phyloP scores from a whole-genome alignment of 2,888 invertebrate genomes.

The Agrochola circellaris region DNA sequence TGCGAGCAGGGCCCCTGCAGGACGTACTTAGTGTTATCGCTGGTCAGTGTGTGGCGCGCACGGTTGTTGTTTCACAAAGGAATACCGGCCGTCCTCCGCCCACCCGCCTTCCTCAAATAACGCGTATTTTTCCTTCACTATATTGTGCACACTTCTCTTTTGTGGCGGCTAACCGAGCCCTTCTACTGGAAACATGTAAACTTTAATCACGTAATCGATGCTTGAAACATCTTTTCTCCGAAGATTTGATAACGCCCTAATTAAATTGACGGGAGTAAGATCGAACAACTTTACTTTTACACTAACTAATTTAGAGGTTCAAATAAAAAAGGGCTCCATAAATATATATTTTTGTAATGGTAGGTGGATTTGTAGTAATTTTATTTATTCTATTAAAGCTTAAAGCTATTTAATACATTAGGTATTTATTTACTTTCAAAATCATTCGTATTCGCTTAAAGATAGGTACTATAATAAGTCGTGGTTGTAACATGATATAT shows the following conservation, averaged over 20 bases:
- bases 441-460: too few relatives aligned
- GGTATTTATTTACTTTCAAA: background rate
- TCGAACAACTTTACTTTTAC: background rate
- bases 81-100: constrained; percentile 15
- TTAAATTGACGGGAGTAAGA: constrained; percentile 14
- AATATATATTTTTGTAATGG: too few relatives aligned
- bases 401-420: background rate
- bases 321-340: background rate
- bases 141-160: constrained; percentile 16
- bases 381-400: background rate
- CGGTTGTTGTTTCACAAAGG: constrained; percentile 39
- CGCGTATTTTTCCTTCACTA: constrained; percentile 30
- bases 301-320: background rate
- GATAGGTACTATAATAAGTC: too few relatives aligned
- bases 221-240: constrained; percentile 25
- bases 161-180: constrained; percentile 23
- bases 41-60: background rate
- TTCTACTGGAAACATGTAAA: constrained; percentile 44
- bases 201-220: constrained; percentile 37
- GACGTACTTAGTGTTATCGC: constrained; percentile 4
- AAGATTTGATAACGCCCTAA: constrained; percentile 22
- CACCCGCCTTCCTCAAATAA: constrained; percentile 22
- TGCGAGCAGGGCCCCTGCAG: background rate
- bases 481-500: too few relatives aligned
- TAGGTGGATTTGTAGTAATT: background rate